Evolutionary conservation across 2,113 vertebrate species (phyloP).

Genomic region (Amphilophus citrinellus): DNA sequence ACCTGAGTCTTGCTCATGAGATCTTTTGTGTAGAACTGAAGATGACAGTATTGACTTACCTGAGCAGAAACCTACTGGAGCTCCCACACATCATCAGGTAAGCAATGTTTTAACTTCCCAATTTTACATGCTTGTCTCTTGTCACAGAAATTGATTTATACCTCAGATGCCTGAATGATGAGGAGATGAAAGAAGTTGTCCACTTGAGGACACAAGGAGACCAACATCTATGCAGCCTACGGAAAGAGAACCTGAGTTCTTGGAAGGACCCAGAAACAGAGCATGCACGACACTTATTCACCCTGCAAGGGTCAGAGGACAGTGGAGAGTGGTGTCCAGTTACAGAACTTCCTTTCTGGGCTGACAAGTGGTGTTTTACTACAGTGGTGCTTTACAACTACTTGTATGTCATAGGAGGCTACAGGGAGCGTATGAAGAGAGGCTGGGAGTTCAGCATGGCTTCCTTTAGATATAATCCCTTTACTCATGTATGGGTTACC

Average conservation of each 20-base stretch:
- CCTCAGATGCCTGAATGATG: constrained; percentile 55
- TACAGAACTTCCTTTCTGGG: constrained; percentile 79
- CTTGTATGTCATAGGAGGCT: constrained; percentile 83
- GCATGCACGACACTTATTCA: constrained; percentile 65
- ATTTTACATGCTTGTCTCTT: background rate
- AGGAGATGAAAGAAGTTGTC: constrained; percentile 63
- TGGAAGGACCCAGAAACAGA: constrained; percentile 67
- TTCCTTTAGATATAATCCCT: constrained; percentile 83
- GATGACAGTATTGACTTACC: constrained; percentile 71
- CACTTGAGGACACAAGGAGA: constrained; percentile 63
- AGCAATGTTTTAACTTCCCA: background rate
- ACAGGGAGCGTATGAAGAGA: constrained; percentile 69
- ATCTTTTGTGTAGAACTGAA: constrained; percentile 77
- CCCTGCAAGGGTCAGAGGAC: constrained; percentile 57
- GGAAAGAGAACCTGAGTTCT: constrained; percentile 81
- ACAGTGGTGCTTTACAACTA: constrained; percentile 83
- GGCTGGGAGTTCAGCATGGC: constrained; percentile 83
- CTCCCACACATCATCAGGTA: constrained; percentile 68
- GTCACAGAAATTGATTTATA: background rate
- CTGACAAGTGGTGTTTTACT: constrained; percentile 87
- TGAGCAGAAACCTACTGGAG: constrained; percentile 81
- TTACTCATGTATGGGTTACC: constrained; percentile 72
- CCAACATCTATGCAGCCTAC: constrained; percentile 73
- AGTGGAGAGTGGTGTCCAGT: constrained; percentile 64
- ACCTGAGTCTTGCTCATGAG: constrained; percentile 77